Evolutionary conservation across 2,113 vertebrate genomes (phyloP).

Genomic region (Heterochromis multidens): DNA sequence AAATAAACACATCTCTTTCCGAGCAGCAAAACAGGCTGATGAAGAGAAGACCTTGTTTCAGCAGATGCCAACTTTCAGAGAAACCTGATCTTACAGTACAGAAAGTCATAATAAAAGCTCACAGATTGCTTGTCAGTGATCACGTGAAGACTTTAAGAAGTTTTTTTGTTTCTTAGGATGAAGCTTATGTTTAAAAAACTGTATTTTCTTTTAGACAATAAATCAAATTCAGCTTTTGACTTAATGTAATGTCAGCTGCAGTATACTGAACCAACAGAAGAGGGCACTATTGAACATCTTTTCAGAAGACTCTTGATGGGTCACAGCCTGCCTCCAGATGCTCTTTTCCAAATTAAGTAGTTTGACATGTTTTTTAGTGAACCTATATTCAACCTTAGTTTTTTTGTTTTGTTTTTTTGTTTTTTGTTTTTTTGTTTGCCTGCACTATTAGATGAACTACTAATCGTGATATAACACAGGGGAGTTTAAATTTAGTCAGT

Average conservation of each 20-base stretch:
- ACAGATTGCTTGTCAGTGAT: neutral
- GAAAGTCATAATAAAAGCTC: neutral
- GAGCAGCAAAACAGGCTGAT: slow-evolving; percentile 24
- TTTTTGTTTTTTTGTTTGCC: neutral
- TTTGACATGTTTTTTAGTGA: neutral
- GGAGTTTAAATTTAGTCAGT: neutral
- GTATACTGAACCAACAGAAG: slow-evolving; percentile 51
- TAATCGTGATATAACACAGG: too few relatives aligned
- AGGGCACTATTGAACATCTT: slow-evolving; percentile 76
- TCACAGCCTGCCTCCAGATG: neutral
- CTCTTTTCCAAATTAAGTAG: neutral
- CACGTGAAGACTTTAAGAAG: neutral
- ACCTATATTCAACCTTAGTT: neutral
- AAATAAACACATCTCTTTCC: slow-evolving; percentile 56
- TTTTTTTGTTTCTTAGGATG: neutral
- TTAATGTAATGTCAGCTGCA: neutral
- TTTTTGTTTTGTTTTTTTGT: too few relatives aligned
- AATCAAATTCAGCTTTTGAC: neutral
- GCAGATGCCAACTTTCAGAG: neutral
- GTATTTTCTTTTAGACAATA: neutral
- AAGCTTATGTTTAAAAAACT: neutral
- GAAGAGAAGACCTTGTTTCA: slow-evolving; percentile 5
- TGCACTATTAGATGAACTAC: neutral
- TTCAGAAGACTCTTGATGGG: neutral
- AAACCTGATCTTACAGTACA: neutral